phyloP scores from a whole-genome alignment of 2,888 invertebrate species.

The Oxyscelio sp. region DNA sequence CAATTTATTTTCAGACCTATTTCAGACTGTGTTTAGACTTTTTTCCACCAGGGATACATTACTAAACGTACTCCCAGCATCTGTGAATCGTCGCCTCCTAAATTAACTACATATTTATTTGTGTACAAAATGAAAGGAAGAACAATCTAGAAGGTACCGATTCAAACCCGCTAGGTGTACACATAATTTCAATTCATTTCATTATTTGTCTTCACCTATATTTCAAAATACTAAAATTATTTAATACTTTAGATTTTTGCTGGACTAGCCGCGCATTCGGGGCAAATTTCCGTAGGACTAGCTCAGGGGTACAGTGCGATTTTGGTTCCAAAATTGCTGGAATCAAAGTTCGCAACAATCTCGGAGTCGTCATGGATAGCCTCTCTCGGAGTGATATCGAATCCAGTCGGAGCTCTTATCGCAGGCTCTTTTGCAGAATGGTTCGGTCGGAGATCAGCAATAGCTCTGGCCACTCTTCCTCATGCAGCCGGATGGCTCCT shows the following conservation, averaged over 20 bases:
- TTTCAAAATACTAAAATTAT: too few species aligned
- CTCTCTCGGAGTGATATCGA: slow-evolving; percentile 92
- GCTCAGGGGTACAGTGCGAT: slow-evolving; percentile 94
- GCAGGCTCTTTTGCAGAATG: slow-evolving; percentile 92
- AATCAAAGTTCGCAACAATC: slow-evolving; percentile 90
- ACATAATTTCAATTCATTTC: too few species aligned
- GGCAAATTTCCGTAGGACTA: slow-evolving; percentile 93
- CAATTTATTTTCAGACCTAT: too few species aligned
- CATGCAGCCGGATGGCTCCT: slow-evolving; percentile 92
- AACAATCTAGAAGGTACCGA: too few species aligned
- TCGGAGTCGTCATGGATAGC: slow-evolving; percentile 93
- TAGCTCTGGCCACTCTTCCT: slow-evolving; percentile 92
- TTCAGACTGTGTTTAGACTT: too few species aligned
- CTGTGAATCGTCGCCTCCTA: too few species aligned
- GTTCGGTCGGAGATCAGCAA: slow-evolving; percentile 91
- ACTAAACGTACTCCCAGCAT: too few species aligned
- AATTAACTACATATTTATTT: too few species aligned
- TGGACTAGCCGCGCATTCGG: slow-evolving; percentile 92
- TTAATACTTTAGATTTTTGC: slow-evolving; percentile 93
- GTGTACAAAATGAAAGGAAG: too few species aligned
- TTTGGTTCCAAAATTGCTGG: slow-evolving; percentile 91
- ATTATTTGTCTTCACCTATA: too few species aligned
- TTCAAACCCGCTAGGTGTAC: too few species aligned
- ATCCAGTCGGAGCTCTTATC: slow-evolving; percentile 92
- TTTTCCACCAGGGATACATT: too few species aligned